Evolutionary conservation across 2,888 invertebrate species (phyloP), one percentile per base, ranked within the genome.

Genomic region (Acanthopleura granulata): DNA sequence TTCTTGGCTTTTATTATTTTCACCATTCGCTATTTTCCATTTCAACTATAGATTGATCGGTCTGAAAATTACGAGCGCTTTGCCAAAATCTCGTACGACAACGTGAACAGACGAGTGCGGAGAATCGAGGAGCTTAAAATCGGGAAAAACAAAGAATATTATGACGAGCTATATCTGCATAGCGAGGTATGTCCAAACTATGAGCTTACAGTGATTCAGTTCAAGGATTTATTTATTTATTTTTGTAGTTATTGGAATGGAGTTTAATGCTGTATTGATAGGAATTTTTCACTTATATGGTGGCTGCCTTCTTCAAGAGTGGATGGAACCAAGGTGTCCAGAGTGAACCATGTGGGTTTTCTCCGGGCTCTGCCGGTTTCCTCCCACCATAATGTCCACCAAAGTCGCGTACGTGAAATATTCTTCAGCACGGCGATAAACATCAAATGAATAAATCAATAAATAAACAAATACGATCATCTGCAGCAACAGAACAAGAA

Each of bases 81-180:
- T 22, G 84, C 82, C 16, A 78, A 77, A 49, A 76, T 84, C 27
- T 81, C 80, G 51, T 83, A 84, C 70, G 85, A 86, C 66, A 82
- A 81, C 61, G 75, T 73, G 30, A 80, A 83, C 75, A 75, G 72
- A 74, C 76, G 85, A 40, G 76, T 83, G 62, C 74, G 84, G 15
- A 81, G 82, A 50, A 80, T 84, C 49, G 85, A 86, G 75, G 82
- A 81, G 71, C 73, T 75, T 22, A 73, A 78, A 57, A 25, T 79
- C 14, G 83, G 82, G 16, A 73, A 71, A 0, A 69, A 74, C 15
- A 74, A 49, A 29, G 81, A 81, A 0, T 83, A 75, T 69, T 84
- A 78, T 57, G 84, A 85, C 66, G 78, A 77, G 0, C 77, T 85
- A 12, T 84, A 80, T 75, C 78, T 86, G 16, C 80, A 82, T 73